phyloP scores from a whole-genome alignment of 2,797 vertebrate species.

The Periophthalmus magnuspinnatus region DNA sequence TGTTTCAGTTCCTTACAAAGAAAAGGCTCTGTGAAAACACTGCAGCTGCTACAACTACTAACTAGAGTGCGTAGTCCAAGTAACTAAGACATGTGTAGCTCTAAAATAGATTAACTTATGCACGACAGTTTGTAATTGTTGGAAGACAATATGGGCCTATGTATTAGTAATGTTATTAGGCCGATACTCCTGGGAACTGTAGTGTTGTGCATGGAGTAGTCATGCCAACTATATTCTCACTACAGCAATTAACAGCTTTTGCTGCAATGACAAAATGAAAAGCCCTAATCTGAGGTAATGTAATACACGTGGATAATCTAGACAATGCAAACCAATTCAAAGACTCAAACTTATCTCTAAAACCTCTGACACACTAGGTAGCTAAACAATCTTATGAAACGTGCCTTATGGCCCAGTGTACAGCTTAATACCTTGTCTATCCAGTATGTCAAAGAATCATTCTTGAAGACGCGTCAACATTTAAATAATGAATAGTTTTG shows the following conservation, averaged over 20 bases:
- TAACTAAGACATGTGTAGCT: no score
- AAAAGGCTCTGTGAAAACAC: not conserved
- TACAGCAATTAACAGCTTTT: conserved; percentile 21
- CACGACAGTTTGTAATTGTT: not conserved
- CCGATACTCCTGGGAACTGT: no score
- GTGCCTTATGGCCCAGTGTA: not conserved
- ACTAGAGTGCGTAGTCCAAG: not conserved
- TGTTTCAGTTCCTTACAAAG: not conserved
- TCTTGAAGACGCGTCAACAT: not conserved
- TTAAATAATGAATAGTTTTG: not conserved
- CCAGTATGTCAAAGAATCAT: not conserved
- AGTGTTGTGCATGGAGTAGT: not conserved
- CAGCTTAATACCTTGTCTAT: not conserved
- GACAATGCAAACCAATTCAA: no score
- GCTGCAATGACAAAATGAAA: not conserved
- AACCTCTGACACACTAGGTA: not conserved
- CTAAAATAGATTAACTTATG: not conserved
- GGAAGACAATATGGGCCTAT: not conserved
- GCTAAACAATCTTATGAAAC: not conserved
- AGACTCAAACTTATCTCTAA: not conserved
- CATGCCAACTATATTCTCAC: conserved; percentile 19
- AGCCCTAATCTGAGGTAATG: not conserved
- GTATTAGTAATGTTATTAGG: not conserved
- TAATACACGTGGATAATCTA: not conserved
- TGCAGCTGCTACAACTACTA: not conserved